Evolutionary conservation across 2,888 invertebrate genomes (phyloP).

Genomic region (Lepidochitona cinerea): DNA sequence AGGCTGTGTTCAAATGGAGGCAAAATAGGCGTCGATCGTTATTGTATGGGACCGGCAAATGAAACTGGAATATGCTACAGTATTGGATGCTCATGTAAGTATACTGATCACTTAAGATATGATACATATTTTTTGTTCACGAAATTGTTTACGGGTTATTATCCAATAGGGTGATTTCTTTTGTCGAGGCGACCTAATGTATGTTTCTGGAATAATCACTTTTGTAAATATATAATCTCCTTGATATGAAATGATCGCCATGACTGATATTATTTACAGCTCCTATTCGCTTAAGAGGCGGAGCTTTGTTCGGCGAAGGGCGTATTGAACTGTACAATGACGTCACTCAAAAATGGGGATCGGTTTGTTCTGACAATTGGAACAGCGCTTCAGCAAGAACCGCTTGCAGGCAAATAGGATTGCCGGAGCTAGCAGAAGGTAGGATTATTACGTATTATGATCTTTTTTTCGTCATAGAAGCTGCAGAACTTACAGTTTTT

Average conservation of each 20-base stretch:
- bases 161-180: too few relatives aligned
- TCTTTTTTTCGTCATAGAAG: background rate
- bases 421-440: slow-evolving; percentile 46
- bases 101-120: too few relatives aligned
- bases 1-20: slow-evolving; percentile 59
- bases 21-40: slow-evolving; percentile 50
- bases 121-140: too few relatives aligned
- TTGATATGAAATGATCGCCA: too few relatives aligned
- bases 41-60: slow-evolving; percentile 50
- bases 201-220: too few relatives aligned
- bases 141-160: too few relatives aligned
- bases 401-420: slow-evolving; percentile 52
- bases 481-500: background rate
- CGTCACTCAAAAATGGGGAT: slow-evolving; percentile 34
- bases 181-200: background rate
- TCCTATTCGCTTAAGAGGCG: slow-evolving; percentile 42
- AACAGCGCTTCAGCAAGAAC: slow-evolving; percentile 38
- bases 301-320: slow-evolving; percentile 46
- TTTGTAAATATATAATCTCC: too few relatives aligned
- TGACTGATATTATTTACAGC: too few relatives aligned
- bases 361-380: slow-evolving; percentile 52
- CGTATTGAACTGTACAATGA: slow-evolving; percentile 48
- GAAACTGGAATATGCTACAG: slow-evolving; percentile 47
- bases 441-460: background rate
- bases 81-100: slow-evolving; percentile 48